Conservation (phyloP, 2,113 vertebrate genomes). For the Spea bombifrons region DNA sequence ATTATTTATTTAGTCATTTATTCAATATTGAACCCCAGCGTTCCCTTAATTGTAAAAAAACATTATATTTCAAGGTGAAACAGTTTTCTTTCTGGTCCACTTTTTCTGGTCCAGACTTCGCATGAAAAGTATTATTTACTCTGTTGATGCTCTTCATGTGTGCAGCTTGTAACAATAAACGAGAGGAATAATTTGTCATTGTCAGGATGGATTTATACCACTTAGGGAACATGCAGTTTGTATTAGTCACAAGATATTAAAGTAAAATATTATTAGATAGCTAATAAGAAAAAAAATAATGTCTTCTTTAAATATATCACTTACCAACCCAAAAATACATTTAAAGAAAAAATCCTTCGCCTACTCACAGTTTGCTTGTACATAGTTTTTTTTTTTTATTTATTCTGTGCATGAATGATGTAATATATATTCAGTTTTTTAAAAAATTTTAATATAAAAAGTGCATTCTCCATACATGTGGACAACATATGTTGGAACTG, state of each 20-base stretch:
- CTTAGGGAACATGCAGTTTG: too few relatives aligned
- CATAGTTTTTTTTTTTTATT: background rate
- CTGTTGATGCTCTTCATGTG: background rate
- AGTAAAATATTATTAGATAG: too few relatives aligned
- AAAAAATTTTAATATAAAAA: conserved; percentile 4
- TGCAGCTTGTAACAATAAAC: background rate
- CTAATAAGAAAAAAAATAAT: too few relatives aligned
- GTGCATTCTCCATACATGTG: background rate
- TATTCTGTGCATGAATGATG: background rate
- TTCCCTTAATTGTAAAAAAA: too few relatives aligned
- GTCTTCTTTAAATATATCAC: background rate
- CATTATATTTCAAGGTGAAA: too few relatives aligned
- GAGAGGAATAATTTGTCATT: background rate
- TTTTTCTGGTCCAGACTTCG: background rate
- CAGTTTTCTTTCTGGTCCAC: too few relatives aligned
- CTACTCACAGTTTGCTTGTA: background rate
- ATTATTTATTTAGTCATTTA: too few relatives aligned
- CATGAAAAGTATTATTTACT: background rate
- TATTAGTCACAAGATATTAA: too few relatives aligned
- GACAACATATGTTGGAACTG: conserved; percentile 30
- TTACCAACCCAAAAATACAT: background rate
- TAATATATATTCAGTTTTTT: background rate
- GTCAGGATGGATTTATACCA: background rate
- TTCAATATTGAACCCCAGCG: too few relatives aligned
- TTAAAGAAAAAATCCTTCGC: background rate